These are phyloP conservation scores for Apostichopus japonicus DNA, from an alignment of 35 echinoderm and acorn worm genomes.

Conservation along the genomic window DNA sequence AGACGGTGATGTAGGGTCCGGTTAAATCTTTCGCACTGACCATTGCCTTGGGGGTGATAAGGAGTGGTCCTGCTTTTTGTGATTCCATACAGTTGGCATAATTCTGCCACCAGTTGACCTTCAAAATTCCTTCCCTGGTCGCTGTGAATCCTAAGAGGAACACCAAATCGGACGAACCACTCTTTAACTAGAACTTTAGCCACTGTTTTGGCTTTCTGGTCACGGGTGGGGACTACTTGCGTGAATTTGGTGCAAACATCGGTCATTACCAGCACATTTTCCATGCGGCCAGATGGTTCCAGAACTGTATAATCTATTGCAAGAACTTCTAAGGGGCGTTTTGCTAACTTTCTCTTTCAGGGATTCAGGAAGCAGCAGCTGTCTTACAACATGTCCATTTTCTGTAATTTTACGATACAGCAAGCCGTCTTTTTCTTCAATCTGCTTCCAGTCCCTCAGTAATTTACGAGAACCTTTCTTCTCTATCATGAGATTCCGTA, in stretches of 20 bases:
- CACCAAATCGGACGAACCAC: no score
- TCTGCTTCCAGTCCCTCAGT: conserved; percentile 4
- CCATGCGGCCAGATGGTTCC: no score
- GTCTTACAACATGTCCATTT: not conserved
- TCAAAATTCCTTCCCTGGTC: no score
- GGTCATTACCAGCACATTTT: no score
- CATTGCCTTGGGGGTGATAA: conserved; percentile 73
- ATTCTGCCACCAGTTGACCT: no score
- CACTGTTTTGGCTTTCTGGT: not conserved
- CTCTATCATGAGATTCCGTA: not conserved
- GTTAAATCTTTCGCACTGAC: conserved; percentile 69
- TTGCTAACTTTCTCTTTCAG: not conserved
- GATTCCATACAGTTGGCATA: no score
- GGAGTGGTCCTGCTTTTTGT: conserved; percentile 32
- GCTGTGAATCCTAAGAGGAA: no score
- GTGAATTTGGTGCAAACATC: no score
- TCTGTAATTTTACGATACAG: not conserved
- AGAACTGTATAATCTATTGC: no score
- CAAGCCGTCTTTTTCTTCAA: not conserved
- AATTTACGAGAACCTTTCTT: not conserved
- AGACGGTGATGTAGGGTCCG: conserved; percentile 63
- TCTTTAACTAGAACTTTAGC: not conserved
- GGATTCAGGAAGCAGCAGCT: not conserved
- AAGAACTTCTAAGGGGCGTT: not conserved
- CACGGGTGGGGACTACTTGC: not conserved